Conservation (phyloP, 2,113 vertebrate species). For the Cryptomyrus ogoouensis region DNA sequence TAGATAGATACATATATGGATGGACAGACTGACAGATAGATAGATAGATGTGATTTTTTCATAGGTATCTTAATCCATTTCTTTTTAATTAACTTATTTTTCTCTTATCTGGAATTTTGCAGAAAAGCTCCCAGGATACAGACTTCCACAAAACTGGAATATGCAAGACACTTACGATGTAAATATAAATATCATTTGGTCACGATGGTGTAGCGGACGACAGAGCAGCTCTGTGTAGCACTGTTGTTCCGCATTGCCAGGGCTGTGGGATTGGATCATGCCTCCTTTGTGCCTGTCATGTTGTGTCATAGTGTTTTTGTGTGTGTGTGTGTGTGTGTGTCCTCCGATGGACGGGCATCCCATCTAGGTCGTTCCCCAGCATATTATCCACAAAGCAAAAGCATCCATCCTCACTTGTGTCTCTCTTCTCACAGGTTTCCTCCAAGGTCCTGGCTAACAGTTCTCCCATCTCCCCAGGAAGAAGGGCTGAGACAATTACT, state of each 20-base stretch:
- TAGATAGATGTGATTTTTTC: neutral
- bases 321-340: neutral
- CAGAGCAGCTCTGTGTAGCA: neutral
- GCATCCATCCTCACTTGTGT: neutral
- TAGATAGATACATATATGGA: too few species aligned
- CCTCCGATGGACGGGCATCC: too few species aligned
- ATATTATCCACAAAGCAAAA: neutral
- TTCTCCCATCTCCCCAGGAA: slow-evolving; percentile 2
- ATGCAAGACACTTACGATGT: slow-evolving; percentile 40
- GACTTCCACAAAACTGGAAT: slow-evolving; percentile 37
- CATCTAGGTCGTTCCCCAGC: neutral
- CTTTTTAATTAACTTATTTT: neutral
- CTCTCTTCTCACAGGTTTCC: slow-evolving; percentile 39
- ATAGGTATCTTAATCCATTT: neutral
- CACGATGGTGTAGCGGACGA: neutral
- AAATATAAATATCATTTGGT: slow-evolving; percentile 25
- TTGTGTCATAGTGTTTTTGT: neutral
- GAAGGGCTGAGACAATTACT: slow-evolving; percentile 34
- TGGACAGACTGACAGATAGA: too few species aligned
- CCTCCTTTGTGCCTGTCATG: neutral
- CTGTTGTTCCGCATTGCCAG: neutral
- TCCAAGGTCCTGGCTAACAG: slow-evolving; percentile 29
- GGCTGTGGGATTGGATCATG: neutral
- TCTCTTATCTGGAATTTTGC: slow-evolving; percentile 6
- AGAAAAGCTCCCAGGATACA: slow-evolving; percentile 44